Evolutionary conservation across 2,797 vertebrate genomes (phyloP).

Genomic region (Paguma larvata): DNA sequence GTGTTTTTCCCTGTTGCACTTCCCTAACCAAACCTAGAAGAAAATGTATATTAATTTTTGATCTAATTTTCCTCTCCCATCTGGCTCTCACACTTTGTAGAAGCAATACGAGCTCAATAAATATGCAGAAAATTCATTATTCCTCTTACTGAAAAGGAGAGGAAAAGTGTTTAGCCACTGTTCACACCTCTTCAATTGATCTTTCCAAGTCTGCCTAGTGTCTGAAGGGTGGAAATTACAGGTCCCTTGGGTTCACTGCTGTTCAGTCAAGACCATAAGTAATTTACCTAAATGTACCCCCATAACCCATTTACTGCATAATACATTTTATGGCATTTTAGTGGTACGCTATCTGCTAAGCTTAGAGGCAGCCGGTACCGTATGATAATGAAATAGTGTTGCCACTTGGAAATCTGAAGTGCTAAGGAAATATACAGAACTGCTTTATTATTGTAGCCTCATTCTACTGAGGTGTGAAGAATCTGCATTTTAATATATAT

Average conservation of each 20-base stretch:
- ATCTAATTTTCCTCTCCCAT: constrained; percentile 22
- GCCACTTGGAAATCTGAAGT: constrained; percentile 45
- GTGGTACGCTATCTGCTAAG: not conserved
- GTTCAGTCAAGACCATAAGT: constrained; percentile 5
- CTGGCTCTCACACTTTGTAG: not conserved
- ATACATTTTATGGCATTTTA: constrained; percentile 30
- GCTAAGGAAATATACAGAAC: constrained; percentile 29
- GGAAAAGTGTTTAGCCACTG: not conserved
- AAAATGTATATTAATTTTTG: constrained; percentile 4
- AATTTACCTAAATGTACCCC: constrained; percentile 56
- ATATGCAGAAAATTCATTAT: not conserved
- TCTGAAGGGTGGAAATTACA: constrained; percentile 56
- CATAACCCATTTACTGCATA: not conserved
- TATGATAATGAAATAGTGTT: constrained; percentile 25
- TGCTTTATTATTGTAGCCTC: not conserved
- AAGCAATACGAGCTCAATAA: not conserved
- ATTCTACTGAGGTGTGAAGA: constrained; percentile 11
- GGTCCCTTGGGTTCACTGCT: not conserved
- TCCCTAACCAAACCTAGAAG: not conserved
- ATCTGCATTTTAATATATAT: constrained; percentile 12
- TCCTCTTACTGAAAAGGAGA: not conserved
- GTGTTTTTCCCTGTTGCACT: not conserved
- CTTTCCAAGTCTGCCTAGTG: constrained; percentile 43
- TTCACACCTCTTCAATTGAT: not conserved
- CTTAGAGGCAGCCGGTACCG: not conserved